Evolutionary conservation across 2,113 vertebrate genomes (phyloP).

Genomic region (Cranoglanis bouderius): DNA sequence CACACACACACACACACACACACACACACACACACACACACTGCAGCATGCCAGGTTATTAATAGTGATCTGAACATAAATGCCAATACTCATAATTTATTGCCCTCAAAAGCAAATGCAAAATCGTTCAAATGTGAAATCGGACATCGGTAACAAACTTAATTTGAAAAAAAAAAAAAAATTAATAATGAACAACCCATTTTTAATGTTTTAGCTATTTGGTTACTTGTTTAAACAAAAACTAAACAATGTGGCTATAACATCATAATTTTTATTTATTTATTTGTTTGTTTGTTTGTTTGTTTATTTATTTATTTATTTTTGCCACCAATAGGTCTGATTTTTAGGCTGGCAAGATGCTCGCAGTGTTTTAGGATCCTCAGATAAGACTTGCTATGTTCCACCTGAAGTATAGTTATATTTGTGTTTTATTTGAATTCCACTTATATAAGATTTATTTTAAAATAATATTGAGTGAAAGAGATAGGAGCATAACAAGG

Average conservation of each 20-base stretch:
- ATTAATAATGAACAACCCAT: background rate
- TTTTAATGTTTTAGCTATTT: background rate
- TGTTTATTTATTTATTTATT: background rate
- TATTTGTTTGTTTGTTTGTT: background rate
- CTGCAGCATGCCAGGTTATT: slow-evolving; percentile 14
- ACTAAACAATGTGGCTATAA: background rate
- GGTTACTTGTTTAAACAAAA: background rate
- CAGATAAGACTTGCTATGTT: background rate
- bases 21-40: background rate
- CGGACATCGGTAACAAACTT: slow-evolving; percentile 12
- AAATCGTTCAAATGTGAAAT: slow-evolving; percentile 14
- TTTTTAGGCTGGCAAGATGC: background rate
- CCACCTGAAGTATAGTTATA: background rate
- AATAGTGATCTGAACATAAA: slow-evolving; percentile 1
- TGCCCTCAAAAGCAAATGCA: background rate
- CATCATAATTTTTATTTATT: background rate
- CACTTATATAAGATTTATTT: background rate
- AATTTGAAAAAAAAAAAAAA: background rate
- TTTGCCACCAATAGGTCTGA: background rate
- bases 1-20: background rate
- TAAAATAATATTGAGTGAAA: background rate
- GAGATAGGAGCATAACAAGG: background rate
- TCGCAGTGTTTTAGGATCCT: background rate
- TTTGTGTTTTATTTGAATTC: background rate
- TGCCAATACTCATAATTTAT: background rate